Evolutionary conservation across 2,113 vertebrate species (phyloP).

Genomic region (Pollachius pollachius): DNA sequence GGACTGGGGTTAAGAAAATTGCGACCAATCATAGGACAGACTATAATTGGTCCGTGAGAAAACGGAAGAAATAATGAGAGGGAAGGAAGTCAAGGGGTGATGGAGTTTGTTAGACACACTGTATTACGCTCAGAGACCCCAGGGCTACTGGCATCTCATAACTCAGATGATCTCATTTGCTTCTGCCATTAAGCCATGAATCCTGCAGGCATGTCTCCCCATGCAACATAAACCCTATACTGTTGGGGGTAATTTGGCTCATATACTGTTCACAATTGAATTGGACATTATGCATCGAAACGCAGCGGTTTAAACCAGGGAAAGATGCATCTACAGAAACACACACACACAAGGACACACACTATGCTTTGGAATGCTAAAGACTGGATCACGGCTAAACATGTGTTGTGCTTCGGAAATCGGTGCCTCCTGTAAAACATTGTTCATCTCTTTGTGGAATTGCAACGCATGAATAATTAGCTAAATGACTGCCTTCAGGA

Average conservation of each 20-base stretch:
- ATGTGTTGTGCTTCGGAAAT: not conserved
- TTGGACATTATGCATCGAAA: not conserved
- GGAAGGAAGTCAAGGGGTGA: slow-evolving; percentile 8
- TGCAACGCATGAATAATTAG: slow-evolving; percentile 11
- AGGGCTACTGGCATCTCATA: slow-evolving; percentile 14
- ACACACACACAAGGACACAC: slow-evolving; percentile 1
- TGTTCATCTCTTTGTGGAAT: slow-evolving; percentile 23
- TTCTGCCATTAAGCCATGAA: too few species aligned
- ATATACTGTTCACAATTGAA: not conserved
- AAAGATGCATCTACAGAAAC: slow-evolving; percentile 7
- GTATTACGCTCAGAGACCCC: slow-evolving; percentile 3
- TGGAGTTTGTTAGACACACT: slow-evolving; percentile 12
- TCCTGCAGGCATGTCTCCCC: too few species aligned
- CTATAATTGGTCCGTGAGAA: too few species aligned
- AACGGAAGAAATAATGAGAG: not conserved
- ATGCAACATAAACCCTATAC: not conserved
- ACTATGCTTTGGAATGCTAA: not conserved
- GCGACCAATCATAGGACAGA: too few species aligned
- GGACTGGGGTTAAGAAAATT: too few species aligned
- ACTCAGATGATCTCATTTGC: too few species aligned
- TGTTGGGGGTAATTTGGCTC: not conserved
- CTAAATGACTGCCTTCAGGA: slow-evolving; percentile 16
- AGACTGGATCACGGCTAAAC: not conserved
- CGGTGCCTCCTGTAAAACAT: slow-evolving; percentile 6
- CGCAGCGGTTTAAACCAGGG: not conserved